A percentile compares a stretch with the other conserved stretches of the same genome.
These are phyloP conservation scores for Mesocentrotus franciscanus DNA, from an alignment of 53 echinoderm and acorn worm genomes.

Conservation along the genomic window DNA sequence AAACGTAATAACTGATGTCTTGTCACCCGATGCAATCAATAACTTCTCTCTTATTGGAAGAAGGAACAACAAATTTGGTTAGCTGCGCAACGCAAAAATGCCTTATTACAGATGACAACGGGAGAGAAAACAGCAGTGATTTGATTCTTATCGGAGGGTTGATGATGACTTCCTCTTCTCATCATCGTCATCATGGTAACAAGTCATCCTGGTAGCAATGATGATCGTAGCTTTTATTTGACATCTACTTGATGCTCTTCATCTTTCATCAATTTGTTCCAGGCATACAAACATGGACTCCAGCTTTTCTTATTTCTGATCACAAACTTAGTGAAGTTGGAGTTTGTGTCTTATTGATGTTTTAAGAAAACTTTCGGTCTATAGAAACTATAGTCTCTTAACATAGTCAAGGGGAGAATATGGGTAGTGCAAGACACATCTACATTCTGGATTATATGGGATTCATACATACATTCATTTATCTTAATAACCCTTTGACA, in stretches of 20 bases:
- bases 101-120: conserved; percentile 59
- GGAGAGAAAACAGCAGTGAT: background rate
- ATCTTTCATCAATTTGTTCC: conserved; percentile 23
- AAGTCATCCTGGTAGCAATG: conserved; percentile 25
- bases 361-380: background rate
- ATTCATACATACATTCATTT: too few relatives aligned
- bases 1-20: conserved; percentile 10
- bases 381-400: background rate
- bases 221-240: conserved; percentile 42
- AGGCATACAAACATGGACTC: background rate
- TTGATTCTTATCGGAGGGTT: conserved; percentile 16
- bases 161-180: conserved; percentile 54
- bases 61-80: conserved; percentile 59
- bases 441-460: too few relatives aligned
- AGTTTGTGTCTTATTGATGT: background rate
- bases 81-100: conserved; percentile 65
- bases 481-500: too few relatives aligned
- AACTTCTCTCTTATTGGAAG: conserved; percentile 44
- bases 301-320: background rate
- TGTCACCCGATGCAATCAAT: conserved; percentile 29
- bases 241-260: conserved; percentile 23
- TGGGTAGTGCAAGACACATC: too few relatives aligned
- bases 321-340: background rate
- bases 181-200: conserved; percentile 51
- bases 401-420: too few relatives aligned